Base-by-base conservation (phyloP, 2,888 invertebrate genomes). In the Drosophila nigricruria region DNA sequence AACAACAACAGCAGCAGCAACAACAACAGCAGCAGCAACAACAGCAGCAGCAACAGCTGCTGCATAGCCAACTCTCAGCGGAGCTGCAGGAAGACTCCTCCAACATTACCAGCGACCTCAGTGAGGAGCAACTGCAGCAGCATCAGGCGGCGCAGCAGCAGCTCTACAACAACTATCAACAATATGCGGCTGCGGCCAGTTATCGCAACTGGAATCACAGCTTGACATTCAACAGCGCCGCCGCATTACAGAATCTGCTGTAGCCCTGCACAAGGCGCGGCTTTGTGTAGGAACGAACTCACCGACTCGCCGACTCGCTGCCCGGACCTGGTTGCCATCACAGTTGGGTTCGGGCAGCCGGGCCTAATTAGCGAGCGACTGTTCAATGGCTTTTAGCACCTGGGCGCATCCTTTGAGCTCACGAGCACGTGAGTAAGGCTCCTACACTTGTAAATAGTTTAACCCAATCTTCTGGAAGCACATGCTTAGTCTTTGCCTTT, bases 181-280 rank as follows among this genome's bases (percentile, higher is more conserved):
- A 91, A 38, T 91, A 91, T 30, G 91, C 92, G 23, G 91, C 91
- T 32, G 91, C 91, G 5, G 90, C 91, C 43, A 86, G 90, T 60
- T 91, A 91, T 73, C 89, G 90, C 70, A 91, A 91, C 78, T 91
- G 91, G 78, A 90, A 88, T 61, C 92, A 92, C 73, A 89, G 91
- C 34, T 72, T 91, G 60, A 89, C 91, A 14, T 79, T 91, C 65
- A 91, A 91, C 65, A 90, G 91, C 18, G 92, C 91, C 56, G 91
- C 91, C 71, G 91, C 91, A 2, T 71, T 91, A 66, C 91, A 91
- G 79, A 91, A 91, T 74, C 73, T 91, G 64, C 91, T 91, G 70
- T 91, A 91, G 90, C 89, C 82, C 79, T 75, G 73, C 68, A 83
- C 78, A 83, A 76, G 84, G 78, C 73, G 56, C 45, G 61, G 67